These are phyloP conservation scores for Amphipoea oculea DNA, from an alignment of 2,888 invertebrate genomes.

Conservation along the genomic window DNA sequence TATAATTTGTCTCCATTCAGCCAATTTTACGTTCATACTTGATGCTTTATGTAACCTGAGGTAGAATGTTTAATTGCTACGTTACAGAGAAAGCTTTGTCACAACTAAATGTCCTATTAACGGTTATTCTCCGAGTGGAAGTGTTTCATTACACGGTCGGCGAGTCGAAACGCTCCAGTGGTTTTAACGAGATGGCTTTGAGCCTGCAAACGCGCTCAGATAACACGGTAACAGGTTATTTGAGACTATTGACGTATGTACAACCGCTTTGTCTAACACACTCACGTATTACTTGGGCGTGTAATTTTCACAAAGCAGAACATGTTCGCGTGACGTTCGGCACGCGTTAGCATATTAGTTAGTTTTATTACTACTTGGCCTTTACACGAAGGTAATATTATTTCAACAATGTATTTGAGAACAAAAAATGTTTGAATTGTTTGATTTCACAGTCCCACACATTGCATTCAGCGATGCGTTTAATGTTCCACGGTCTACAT, in stretches of 20 bases:
- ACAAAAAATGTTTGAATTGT: conserved; percentile 8
- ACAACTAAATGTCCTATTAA: conserved; percentile 84
- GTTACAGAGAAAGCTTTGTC: conserved; percentile 83
- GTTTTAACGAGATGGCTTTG: conserved; percentile 84
- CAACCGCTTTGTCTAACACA: conserved; percentile 48
- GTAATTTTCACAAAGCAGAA: conserved; percentile 40
- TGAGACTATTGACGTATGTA: conserved; percentile 70
- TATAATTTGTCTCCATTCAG: conserved; percentile 48
- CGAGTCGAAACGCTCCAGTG: conserved; percentile 83
- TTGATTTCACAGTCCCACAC: conserved; percentile 36
- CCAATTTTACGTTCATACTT: conserved; percentile 57
- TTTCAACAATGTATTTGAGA: conserved; percentile 7
- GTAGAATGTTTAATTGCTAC: conserved; percentile 76
- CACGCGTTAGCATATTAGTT: conserved; percentile 14
- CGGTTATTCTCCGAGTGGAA: conserved; percentile 87
- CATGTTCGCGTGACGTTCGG: conserved; percentile 19
- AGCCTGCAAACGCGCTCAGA: conserved; percentile 75
- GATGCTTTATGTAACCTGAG: conserved; percentile 63
- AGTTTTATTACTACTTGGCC: conserved; percentile 19
- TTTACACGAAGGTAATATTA: conserved; percentile 35
- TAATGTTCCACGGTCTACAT: conserved; percentile 39
- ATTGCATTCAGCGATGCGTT: conserved; percentile 45
- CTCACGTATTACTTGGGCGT: conserved; percentile 34
- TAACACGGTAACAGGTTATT: conserved; percentile 73
- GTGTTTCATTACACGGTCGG: conserved; percentile 88